A percentile compares a stretch with the other conserved stretches of the same genome.
These are phyloP conservation scores for Myxocyprinus asiaticus DNA, from an alignment of 2,113 vertebrate genomes.

Conservation along the genomic window DNA sequence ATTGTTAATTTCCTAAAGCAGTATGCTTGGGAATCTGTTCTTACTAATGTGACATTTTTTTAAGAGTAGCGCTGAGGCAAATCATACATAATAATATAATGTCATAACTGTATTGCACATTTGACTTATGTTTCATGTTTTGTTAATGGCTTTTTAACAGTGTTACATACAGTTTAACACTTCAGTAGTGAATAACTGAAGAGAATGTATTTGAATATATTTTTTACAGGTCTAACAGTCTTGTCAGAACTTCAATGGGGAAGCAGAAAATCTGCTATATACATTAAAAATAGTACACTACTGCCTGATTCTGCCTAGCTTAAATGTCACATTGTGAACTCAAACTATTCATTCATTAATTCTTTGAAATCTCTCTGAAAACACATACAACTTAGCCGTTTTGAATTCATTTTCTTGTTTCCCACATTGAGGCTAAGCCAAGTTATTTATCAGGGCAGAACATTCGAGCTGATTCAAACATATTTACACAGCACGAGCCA, in stretches of 20 bases:
- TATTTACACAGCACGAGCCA: constrained; percentile 16
- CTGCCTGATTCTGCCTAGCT: too few relatives aligned
- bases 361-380: not conserved
- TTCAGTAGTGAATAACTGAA: not conserved
- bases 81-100: not conserved
- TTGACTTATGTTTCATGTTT: not conserved
- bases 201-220: not conserved
- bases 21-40: not conserved
- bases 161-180: not conserved
- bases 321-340: too few relatives aligned
- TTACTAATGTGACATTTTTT: not conserved
- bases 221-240: not conserved
- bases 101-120: not conserved
- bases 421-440: not conserved
- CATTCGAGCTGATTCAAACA: constrained; percentile 8
- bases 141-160: not conserved
- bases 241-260: not conserved
- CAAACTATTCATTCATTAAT: not conserved
- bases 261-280: not conserved
- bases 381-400: not conserved
- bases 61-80: not conserved
- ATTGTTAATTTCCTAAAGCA: not conserved
- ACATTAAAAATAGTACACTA: too few relatives aligned
- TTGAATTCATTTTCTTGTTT: not conserved
- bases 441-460: constrained; percentile 22